phyloP scores from a whole-genome alignment of 2,113 vertebrate genomes.

The Ceyx cyanopectus region DNA sequence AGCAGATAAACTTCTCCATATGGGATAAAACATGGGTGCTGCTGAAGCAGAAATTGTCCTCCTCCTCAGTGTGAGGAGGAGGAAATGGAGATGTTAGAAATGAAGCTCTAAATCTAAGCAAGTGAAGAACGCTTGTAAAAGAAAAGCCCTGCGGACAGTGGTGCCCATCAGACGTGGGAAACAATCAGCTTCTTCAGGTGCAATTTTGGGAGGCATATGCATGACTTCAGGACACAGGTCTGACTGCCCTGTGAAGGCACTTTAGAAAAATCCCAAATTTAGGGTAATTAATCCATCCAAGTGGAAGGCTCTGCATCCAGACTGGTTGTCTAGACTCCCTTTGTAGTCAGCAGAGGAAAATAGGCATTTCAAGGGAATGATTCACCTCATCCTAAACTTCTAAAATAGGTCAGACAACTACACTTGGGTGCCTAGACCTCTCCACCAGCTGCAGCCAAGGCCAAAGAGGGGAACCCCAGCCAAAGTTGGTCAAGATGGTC shows the following conservation, averaged over 20 bases:
- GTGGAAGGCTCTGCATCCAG: constrained; percentile 32
- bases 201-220: neutral
- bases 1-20: neutral
- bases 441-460: rapidly evolving
- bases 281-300: constrained; percentile 48
- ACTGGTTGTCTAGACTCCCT: constrained; percentile 57
- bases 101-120: neutral
- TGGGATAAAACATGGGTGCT: neutral
- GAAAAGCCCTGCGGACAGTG: neutral
- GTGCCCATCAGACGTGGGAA: neutral
- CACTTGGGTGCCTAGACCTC: neutral
- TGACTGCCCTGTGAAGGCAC: neutral
- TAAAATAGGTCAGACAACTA: constrained; percentile 41
- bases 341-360: constrained; percentile 47
- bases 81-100: neutral
- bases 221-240: neutral
- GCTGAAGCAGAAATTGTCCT: neutral
- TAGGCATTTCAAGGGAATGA: constrained; percentile 24
- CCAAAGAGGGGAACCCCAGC: rapidly evolving
- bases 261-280: constrained; percentile 43
- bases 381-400: constrained; percentile 37
- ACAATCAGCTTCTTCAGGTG: neutral
- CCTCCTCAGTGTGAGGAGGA: neutral
- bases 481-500: neutral
- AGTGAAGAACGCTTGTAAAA: neutral